Base-by-base conservation (phyloP, 2,113 vertebrate species). In the Microcebus ravelobensis region DNA sequence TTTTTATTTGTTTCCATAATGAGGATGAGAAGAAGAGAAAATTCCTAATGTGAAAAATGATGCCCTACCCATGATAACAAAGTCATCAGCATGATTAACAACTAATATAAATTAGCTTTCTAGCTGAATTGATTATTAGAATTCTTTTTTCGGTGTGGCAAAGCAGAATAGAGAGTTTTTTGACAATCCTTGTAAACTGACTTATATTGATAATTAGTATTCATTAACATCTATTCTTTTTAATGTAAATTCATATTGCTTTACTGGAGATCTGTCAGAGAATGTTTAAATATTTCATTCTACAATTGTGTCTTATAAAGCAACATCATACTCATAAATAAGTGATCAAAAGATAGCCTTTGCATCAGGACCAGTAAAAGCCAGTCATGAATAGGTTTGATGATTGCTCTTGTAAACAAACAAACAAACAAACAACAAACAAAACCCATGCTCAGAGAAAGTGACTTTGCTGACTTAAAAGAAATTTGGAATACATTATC, bases 21-120 rank as follows among this genome's bases (percentile, higher is more conserved):
- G 90, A 79, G 89, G 45, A 31, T 71, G 59, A 68, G 48, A 93
- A 48, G 92, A 96, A 27, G 70, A 91, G 89, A 93, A 97, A 90
- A 98, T 98, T 98, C 96, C 89, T 96, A 57, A 96, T 68, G 45
- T 96, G 73, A 91, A 94, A 95, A 97, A 95, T 97, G 97, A 98
- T 97, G 98, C 94, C 96, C 98, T 98, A 95, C 94, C 90, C 94
- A 85, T 97, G 97, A 96, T 94, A 97, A 94, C 97, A 97, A 98
- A 98, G 97, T 98, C 96, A 97, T 97, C 92, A 96, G 96, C 90
- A 50, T 98, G 96, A 98, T 91, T 97, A 97, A 96, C 96, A 97
- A 95, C 87, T 96, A 97, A 12, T 97, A 65, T 55, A 94, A 96
- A 91, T 94, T 92, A 97, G 87, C 79, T 97, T 97, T 93, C 95